Base-by-base conservation (phyloP, 2,113 vertebrate species). In the Thalassarche chlororhynchos region DNA sequence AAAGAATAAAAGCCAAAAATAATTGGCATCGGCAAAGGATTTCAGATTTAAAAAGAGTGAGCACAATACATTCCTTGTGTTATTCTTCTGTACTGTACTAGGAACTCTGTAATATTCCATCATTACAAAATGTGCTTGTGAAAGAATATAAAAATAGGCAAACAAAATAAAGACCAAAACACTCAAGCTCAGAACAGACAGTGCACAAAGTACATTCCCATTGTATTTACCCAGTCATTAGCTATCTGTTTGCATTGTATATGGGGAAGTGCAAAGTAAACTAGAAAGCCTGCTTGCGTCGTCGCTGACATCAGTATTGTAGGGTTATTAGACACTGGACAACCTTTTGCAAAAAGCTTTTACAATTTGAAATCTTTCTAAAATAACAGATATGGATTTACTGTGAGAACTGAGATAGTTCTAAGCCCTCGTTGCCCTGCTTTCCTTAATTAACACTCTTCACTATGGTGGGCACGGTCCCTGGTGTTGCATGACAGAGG, bases 1-100 rank as follows among this genome's bases (percentile, higher is more conserved):
- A 94, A 94, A 97, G 84, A 97, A 95, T 91, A 96, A 97, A 96
- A 96, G 91, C 91, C 96, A 96, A 93, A 95, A 97, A 96, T 95
- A 97, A 97, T 96, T 91, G 71, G 89, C 87, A 90, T 66, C 18
- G 0, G 80, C 55, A 74, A 74, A 90, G 72, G 84, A 95, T 74
- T 96, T 95, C 64, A 47, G 89, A 72, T 96, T 97, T 91, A 38
- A 91, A 96, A 82, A 93, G 78, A 86, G n/a, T 23, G 81, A 87
- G 55, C 60, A 95, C 93, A 97, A 96, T 94, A 70, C 60, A 96
- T 68, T 95, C 91, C 87, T 93, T 96, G 94, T 96, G 71, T 51
- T 97, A 86, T 42, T 69, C 82, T 91, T 74, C 93, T 80, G 64
- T 60, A 84, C 87, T 93, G 70, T 91, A 94, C 71, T 83, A 86